Conservation (phyloP, 2,888 invertebrate species). For the Epsilonema sp. region DNA sequence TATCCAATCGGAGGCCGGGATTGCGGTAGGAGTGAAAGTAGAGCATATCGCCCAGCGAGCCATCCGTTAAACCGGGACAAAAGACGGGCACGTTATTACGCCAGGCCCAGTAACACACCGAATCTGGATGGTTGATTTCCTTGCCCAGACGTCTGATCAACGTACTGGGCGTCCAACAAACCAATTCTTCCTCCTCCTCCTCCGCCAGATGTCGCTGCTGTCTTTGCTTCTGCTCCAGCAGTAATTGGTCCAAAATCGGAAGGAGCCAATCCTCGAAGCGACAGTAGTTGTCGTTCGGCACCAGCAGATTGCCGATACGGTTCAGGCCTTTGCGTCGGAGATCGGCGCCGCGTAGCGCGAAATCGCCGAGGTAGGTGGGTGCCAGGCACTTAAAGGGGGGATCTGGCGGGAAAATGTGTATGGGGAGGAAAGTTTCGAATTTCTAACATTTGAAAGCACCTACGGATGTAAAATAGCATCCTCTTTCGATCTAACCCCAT, state of each 20-base stretch:
- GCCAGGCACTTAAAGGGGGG: no score
- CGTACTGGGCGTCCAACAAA: conserved; percentile 92
- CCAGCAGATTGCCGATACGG: conserved; percentile 72
- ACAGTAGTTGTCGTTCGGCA: conserved; percentile 96
- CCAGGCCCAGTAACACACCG: conserved; percentile 41
- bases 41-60: conserved; percentile 93
- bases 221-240: conserved; percentile 52
- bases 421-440: no score
- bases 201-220: no score
- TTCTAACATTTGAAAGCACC: no score
- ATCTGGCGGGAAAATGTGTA: no score
- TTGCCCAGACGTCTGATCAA: conserved; percentile 63
- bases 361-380: conserved; percentile 71
- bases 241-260: conserved; percentile 67
- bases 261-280: conserved; percentile 88
- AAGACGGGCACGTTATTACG: conserved; percentile 84
- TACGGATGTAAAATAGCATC: no score
- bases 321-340: conserved; percentile 70
- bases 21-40: conserved; percentile 86
- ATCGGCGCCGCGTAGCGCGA: conserved; percentile 15
- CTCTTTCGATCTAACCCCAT: no score
- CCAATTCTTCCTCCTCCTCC: conserved; percentile 15
- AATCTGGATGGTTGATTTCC: conserved; percentile 66
- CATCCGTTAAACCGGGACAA: conserved; percentile 91
- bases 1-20: conserved; percentile 77